Evolutionary conservation across 2,888 invertebrate species (phyloP).

Genomic region (Drosophila recens): DNA sequence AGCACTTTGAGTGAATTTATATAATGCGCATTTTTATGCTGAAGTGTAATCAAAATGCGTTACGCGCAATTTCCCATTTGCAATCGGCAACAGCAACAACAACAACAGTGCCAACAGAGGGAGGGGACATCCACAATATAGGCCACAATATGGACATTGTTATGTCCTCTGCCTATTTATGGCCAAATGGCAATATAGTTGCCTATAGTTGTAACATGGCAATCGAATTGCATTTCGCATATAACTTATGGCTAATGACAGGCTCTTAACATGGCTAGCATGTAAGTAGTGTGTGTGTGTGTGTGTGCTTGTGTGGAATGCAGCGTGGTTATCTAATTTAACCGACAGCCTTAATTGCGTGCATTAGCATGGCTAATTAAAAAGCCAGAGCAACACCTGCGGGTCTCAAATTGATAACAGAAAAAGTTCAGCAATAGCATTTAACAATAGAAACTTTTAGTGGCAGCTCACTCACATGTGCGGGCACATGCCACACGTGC

Average conservation of each 20-base stretch:
- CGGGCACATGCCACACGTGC: constrained; percentile 7
- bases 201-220: neutral
- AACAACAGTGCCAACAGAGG: neutral
- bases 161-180: constrained; percentile 58
- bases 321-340: constrained; percentile 48
- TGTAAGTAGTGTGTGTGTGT: neutral
- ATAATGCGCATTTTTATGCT: constrained; percentile 74
- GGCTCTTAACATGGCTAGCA: neutral
- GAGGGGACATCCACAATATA: constrained; percentile 41
- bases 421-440: constrained; percentile 25
- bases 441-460: constrained; percentile 23
- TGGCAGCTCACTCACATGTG: neutral
- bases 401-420: constrained; percentile 47
- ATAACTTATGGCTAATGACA: constrained; percentile 41
- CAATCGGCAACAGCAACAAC: neutral
- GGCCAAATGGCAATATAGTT: constrained; percentile 32
- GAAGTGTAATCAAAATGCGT: constrained; percentile 76
- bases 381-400: constrained; percentile 54
- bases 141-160: constrained; percentile 72
- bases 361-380: constrained; percentile 66
- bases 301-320: neutral
- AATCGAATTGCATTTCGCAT: constrained; percentile 39
- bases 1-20: constrained; percentile 72
- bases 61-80: constrained; percentile 69
- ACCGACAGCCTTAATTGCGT: constrained; percentile 51